Percentiles rank a stretch among this genome's conserved stretches.
These are phyloP conservation scores for Oscheius sp. DNA, from an alignment of 2,888 invertebrate genomes.

Conservation along the genomic window DNA sequence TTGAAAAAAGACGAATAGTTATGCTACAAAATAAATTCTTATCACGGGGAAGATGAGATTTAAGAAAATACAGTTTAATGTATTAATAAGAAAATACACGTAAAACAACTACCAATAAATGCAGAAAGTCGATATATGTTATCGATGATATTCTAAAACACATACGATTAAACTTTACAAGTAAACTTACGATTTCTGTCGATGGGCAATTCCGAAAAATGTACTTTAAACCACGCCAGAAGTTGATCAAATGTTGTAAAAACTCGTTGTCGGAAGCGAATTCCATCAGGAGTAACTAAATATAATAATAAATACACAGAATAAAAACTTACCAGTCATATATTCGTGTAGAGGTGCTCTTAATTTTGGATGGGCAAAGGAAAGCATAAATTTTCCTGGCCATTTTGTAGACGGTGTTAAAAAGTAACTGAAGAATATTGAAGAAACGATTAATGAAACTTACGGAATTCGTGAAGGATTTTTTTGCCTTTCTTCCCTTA, in stretches of 20 bases:
- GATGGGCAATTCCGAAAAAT: slow-evolving; percentile 89
- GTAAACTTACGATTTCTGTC: no score
- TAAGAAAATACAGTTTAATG: no score
- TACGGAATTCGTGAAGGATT: slow-evolving; percentile 24
- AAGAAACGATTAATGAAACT: background rate
- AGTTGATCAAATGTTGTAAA: slow-evolving; percentile 84
- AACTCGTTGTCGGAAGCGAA: slow-evolving; percentile 83
- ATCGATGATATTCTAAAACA: no score
- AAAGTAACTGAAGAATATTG: slow-evolving; percentile 48
- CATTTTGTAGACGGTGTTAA: slow-evolving; percentile 54
- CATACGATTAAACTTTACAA: no score
- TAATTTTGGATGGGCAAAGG: slow-evolving; percentile 83
- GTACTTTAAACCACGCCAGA: slow-evolving; percentile 96
- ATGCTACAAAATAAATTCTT: no score
- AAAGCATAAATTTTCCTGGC: slow-evolving; percentile 88
- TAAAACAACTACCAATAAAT: no score
- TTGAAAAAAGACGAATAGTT: no score
- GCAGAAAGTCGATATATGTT: no score
- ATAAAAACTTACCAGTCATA: slow-evolving; percentile 76
- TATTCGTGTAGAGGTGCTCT: slow-evolving; percentile 88
- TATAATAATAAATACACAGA: background rate
- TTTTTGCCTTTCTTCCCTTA: slow-evolving; percentile 28
- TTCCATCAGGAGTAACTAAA: slow-evolving; percentile 85
- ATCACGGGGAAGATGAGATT: no score
- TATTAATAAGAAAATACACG: no score